phyloP scores from a whole-genome alignment of 2,888 invertebrate genomes.

The Salticus scenicus region DNA sequence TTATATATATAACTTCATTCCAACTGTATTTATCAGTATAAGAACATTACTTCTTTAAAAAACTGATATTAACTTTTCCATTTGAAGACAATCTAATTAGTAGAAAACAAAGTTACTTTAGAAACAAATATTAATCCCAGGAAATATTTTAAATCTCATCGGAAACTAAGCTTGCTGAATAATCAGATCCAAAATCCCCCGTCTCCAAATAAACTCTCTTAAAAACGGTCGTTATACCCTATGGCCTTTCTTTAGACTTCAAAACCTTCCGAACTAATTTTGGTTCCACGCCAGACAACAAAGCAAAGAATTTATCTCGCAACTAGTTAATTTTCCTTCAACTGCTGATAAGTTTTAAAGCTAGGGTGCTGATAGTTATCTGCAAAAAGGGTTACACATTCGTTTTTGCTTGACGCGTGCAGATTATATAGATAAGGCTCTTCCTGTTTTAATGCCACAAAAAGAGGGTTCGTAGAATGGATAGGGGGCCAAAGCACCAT shows the following conservation, averaged over 20 bases:
- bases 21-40: too few species aligned
- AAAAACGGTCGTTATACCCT: background rate
- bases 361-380: background rate
- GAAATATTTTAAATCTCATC: too few species aligned
- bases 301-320: background rate
- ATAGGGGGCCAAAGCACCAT: background rate
- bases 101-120: too few species aligned
- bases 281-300: background rate
- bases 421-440: background rate
- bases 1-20: too few species aligned
- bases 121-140: too few species aligned
- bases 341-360: background rate
- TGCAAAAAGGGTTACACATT: background rate
- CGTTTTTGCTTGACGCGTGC: conserved; percentile 5
- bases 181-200: too few species aligned
- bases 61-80: too few species aligned
- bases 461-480: background rate
- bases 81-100: too few species aligned
- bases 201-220: background rate
- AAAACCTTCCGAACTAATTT: background rate
- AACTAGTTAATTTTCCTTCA: background rate
- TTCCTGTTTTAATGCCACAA: background rate
- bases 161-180: too few species aligned
- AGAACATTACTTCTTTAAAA: too few species aligned
- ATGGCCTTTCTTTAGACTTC: background rate